Evolutionary conservation across 2,888 invertebrate genomes (phyloP).

Genomic region (Cheilosia urbana): DNA sequence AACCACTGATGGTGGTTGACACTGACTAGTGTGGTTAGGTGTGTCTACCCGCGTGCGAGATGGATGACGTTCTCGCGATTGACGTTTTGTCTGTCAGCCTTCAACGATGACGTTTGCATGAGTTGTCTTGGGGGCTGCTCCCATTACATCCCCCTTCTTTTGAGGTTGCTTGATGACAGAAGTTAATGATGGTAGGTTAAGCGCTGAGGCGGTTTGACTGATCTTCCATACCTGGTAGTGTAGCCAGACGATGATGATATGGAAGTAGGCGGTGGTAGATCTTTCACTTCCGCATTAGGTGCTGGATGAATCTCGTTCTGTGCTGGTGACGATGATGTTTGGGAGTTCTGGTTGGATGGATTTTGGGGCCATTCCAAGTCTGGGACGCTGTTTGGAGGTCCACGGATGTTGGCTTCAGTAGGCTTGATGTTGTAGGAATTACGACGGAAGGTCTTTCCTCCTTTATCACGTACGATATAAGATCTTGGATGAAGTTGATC

Average conservation of each 20-base stretch:
- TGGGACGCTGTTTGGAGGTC: not conserved
- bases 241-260: too few species aligned
- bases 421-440: not conserved
- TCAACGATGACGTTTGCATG: too few species aligned
- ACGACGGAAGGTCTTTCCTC: not conserved
- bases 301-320: not conserved
- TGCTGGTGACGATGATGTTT: not conserved
- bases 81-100: too few species aligned
- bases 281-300: not conserved
- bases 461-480: not conserved
- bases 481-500: slow-evolving; percentile 7
- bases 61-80: too few species aligned
- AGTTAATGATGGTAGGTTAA: too few species aligned
- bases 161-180: too few species aligned
- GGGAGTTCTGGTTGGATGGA: not conserved
- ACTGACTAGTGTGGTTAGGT: too few species aligned
- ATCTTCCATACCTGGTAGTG: not conserved
- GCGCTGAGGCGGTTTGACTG: not conserved
- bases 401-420: too few species aligned
- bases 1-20: too few species aligned
- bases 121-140: too few species aligned
- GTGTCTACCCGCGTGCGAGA: too few species aligned
- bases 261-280: not conserved
- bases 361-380: not conserved
- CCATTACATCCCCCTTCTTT: too few species aligned